A percentile compares a stretch with the other conserved stretches of the same genome.
These are phyloP conservation scores for Galeruca laticollis DNA, from an alignment of 2,888 invertebrate species.

Conservation along the genomic window DNA sequence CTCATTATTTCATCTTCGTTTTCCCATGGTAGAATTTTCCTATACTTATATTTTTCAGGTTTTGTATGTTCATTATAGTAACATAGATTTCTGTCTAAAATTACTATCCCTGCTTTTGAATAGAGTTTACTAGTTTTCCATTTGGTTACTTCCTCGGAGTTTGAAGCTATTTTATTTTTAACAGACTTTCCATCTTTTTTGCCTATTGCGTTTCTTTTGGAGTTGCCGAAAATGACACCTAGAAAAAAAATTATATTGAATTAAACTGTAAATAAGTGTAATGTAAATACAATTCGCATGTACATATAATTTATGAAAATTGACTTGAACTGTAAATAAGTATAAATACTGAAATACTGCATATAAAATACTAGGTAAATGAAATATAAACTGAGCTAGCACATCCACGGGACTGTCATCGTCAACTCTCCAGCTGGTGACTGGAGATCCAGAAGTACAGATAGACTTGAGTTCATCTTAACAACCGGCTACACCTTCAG, in stretches of 20 bases:
- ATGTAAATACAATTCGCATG: no score
- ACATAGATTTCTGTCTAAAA: constrained; percentile 27
- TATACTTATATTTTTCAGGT: constrained; percentile 40
- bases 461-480: no score
- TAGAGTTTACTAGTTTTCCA: constrained; percentile 43
- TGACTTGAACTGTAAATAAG: no score
- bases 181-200: constrained; percentile 39
- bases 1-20: constrained; percentile 31
- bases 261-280: no score
- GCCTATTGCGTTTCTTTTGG: constrained; percentile 36
- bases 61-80: constrained; percentile 37
- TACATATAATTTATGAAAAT: no score
- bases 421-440: no score
- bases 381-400: no score
- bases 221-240: constrained; percentile 42
- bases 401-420: no score
- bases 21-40: constrained; percentile 44
- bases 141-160: constrained; percentile 13
- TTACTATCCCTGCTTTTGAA: constrained; percentile 38
- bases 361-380: no score
- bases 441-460: no score
- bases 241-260: neutral
- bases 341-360: no score
- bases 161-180: constrained; percentile 15
- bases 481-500: no score